Evolutionary conservation across 2,888 invertebrate species (phyloP).

Genomic region (Rhagonycha lutea): DNA sequence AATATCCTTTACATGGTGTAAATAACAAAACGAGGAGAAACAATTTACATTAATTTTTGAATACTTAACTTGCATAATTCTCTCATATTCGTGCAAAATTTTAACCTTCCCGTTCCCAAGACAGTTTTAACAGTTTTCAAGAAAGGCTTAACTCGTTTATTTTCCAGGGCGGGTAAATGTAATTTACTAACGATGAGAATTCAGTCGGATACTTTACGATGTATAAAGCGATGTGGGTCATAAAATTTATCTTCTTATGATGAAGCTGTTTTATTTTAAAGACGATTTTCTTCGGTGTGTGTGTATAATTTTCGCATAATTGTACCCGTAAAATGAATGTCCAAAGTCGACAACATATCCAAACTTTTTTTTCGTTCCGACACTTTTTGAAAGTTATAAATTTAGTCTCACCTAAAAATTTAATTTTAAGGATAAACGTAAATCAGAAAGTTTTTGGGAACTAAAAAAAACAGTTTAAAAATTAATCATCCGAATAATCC

Average conservation of each 20-base stretch:
- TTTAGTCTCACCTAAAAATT: not conserved
- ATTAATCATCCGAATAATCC: constrained; percentile 26
- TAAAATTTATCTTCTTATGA: constrained; percentile 18
- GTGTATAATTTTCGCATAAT: constrained; percentile 10
- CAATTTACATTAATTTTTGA: constrained; percentile 3
- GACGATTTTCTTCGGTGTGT: constrained; percentile 4
- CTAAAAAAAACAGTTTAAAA: constrained; percentile 13
- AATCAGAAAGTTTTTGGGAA: not conserved
- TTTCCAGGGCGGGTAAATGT: constrained; percentile 12
- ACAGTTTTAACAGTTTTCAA: constrained; percentile 26
- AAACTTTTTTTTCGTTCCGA: not conserved
- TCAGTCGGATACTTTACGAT: constrained; percentile 19
- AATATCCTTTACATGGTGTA: not conserved
- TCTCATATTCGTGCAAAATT: constrained; percentile 5
- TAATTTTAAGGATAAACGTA: not conserved
- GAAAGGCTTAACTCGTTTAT: constrained; percentile 19
- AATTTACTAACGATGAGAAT: constrained; percentile 24
- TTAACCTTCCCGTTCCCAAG: constrained; percentile 17
- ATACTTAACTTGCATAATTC: not conserved
- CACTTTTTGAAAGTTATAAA: not conserved
- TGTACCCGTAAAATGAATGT: not conserved
- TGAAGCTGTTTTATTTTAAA: constrained; percentile 14
- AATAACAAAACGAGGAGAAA: not conserved
- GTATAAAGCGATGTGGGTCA: constrained; percentile 25
- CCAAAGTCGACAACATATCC: not conserved